Evolutionary conservation across 2,888 invertebrate species (phyloP), one percentile per base, ranked within the genome.

Genomic region (Dicyrtoma fusca): DNA sequence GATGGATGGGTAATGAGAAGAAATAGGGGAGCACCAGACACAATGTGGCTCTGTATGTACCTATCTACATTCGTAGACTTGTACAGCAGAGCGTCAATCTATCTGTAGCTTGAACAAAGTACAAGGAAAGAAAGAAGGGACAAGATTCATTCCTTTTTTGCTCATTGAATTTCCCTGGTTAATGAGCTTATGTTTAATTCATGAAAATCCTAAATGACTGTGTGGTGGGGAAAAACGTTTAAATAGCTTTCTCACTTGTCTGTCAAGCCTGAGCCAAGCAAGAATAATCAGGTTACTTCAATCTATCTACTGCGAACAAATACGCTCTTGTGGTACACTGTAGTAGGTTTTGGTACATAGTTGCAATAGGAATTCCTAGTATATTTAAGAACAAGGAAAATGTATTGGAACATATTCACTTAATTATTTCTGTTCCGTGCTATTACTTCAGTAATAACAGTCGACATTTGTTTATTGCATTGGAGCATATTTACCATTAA

Each of bases 111-210:
- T 5, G 34, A 34, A 17, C 14, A 13, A 49, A n/a, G n/a, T n/a
- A n/a, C n/a, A n/a, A 17, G 11, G 49, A 49, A 17, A 49, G 49
- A 49, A 17, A 49, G 49, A 49, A 49, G 17, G 19, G 53, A 53
- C 17, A 10, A 53, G 53, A 53, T 11, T 21, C 14, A 59, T 34
- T 34, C 17, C 42, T 42, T 19, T 51, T 14, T 49, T 65, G 4
- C 65, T 26, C 49, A 66, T 34, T 53, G 66, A 66, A 66, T 62
- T 62, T 65, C 59, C 71, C 34, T 23, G 23, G 64, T 47, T 72
- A 72, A 72, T 72, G 72, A 72, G 59, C 66, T 61, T 19, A 72
- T 72, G 72, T 66, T 66, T 72, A 72, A 72, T 72, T 72, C 72
- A 72, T 72, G 72, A 66, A 65, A 61, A 47, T 34, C 19, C 51